Conservation (phyloP, 2,797 vertebrate genomes). For the Sebastes glaucus region DNA sequence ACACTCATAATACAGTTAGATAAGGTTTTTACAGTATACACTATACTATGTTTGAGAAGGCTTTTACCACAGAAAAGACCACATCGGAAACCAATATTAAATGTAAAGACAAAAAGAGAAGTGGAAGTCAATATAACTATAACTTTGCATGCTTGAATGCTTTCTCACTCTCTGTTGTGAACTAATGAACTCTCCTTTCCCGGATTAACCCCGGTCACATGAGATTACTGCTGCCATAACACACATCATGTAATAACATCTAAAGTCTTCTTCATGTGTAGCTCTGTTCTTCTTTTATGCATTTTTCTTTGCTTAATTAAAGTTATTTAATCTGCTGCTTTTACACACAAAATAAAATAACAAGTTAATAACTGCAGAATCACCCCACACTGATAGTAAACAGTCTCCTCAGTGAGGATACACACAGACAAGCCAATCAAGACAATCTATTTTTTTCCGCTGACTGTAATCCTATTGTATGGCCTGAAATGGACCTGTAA, state of each 20-base stretch:
- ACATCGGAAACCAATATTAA: no score
- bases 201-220: slow-evolving; percentile 39
- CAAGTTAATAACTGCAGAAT: not conserved
- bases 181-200: slow-evolving; percentile 26
- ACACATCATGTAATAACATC: not conserved
- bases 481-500: slow-evolving; percentile 31
- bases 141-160: not conserved
- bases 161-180: not conserved
- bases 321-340: not conserved
- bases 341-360: not conserved
- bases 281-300: not conserved
- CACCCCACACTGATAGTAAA: not conserved
- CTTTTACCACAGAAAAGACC: not conserved
- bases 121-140: not conserved
- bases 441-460: slow-evolving; percentile 38
- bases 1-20: slow-evolving; percentile 15
- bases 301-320: not conserved
- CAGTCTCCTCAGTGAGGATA: slow-evolving; percentile 2
- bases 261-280: not conserved
- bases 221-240: slow-evolving; percentile 26
- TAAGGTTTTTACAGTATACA: not conserved
- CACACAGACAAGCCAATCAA: slow-evolving; percentile 23
- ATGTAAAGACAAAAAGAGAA: not conserved
- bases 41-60: not conserved
- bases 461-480: slow-evolving; percentile 48